A percentile compares a stretch with the other conserved stretches of the same genome.
phyloP scores from a whole-genome alignment of 1,140 invertebrate species.

The Ctenoplectra terminalis region DNA sequence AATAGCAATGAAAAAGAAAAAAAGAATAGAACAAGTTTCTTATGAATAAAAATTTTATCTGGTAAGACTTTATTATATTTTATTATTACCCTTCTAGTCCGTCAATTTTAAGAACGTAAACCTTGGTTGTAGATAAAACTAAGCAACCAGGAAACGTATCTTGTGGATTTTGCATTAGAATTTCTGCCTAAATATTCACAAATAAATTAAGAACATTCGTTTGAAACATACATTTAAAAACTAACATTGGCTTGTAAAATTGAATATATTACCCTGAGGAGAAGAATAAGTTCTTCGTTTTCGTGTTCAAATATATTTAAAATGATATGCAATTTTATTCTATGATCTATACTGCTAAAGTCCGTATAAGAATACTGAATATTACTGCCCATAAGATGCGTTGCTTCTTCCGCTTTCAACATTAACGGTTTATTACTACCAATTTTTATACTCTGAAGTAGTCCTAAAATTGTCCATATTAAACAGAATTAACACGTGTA shows the following conservation, averaged over 20 bases:
- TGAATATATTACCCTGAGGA: slow-evolving; percentile 79
- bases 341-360: slow-evolving; percentile 84
- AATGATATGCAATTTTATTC: slow-evolving; percentile 84
- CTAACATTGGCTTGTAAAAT: background rate
- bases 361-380: slow-evolving; percentile 84
- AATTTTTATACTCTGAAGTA: slow-evolving; percentile 80
- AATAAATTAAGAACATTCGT: background rate
- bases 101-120: slow-evolving; percentile 83
- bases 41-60: background rate
- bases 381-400: slow-evolving; percentile 61
- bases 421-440: slow-evolving; percentile 66
- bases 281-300: slow-evolving; percentile 83
- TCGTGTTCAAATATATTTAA: slow-evolving; percentile 83
- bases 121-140: slow-evolving; percentile 83
- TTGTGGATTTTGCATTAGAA: slow-evolving; percentile 77
- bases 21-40: background rate
- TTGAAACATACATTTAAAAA: background rate
- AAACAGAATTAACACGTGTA: no score
- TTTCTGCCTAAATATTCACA: slow-evolving; percentile 71
- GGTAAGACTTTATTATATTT: slow-evolving; percentile 18
- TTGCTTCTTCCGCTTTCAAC: slow-evolving; percentile 67
- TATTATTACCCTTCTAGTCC: slow-evolving; percentile 79
- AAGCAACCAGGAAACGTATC: slow-evolving; percentile 81
- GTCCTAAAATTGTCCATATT: slow-evolving; percentile 66
- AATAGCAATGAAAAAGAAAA: background rate